Conservation (phyloP, 23 tunicate species). For the Aplidium turbinatum region DNA sequence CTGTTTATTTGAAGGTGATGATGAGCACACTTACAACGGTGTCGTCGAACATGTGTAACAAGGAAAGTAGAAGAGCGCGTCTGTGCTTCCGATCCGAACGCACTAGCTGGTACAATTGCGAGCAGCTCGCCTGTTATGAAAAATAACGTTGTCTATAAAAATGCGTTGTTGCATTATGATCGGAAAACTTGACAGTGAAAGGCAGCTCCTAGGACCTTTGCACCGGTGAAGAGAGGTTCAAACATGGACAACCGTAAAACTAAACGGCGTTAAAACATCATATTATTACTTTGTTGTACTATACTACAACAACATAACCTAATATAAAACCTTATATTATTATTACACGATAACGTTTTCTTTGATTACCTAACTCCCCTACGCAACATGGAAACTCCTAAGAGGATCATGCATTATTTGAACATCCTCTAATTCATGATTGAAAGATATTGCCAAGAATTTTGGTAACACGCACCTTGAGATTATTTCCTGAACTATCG, state of each 20-base stretch:
- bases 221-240: neutral
- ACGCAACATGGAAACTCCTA: too few species aligned
- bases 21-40: slow-evolving; percentile 92
- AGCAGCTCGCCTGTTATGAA: slow-evolving; percentile 93
- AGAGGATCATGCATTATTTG: too few species aligned
- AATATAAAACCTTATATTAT: neutral
- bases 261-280: too few species aligned
- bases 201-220: too few species aligned
- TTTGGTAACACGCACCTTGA: slow-evolving; percentile 11
- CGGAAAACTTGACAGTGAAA: too few species aligned
- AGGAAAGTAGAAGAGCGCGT: slow-evolving; percentile 58
- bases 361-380: neutral
- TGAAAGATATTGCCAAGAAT: neutral
- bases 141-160: too few species aligned
- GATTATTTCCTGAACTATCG: slow-evolving; percentile 35
- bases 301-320: too few species aligned
- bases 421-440: neutral
- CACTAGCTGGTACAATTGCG: slow-evolving; percentile 68
- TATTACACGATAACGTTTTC: neutral
- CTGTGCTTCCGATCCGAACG: slow-evolving; percentile 89
- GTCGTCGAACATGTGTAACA: slow-evolving; percentile 84
- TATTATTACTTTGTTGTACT: too few species aligned
- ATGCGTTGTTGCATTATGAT: too few species aligned
- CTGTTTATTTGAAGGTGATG: too few species aligned
- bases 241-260: neutral